These are phyloP conservation scores for Rana temporaria DNA, from an alignment of 2,113 vertebrate genomes.

Conservation along the genomic window DNA sequence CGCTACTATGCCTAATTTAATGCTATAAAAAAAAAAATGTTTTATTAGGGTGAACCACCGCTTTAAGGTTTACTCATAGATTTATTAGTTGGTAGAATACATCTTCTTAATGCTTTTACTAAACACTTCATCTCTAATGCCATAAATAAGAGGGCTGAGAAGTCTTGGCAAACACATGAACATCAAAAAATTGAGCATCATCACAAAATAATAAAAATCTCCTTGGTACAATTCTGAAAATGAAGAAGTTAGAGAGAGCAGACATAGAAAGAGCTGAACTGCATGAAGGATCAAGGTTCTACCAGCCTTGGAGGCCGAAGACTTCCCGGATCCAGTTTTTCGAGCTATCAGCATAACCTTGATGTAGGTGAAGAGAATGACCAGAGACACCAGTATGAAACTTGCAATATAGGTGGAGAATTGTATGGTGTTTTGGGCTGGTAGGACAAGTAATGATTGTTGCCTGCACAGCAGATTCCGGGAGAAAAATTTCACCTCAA, in stretches of 20 bases:
- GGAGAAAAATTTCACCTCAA: background rate
- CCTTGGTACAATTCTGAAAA: background rate
- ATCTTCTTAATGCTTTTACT: background rate
- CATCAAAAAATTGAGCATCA: background rate
- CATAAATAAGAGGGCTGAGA: constrained; percentile 51
- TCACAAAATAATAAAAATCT: background rate
- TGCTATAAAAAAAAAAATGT: no score
- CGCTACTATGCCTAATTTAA: no score
- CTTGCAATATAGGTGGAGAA: background rate
- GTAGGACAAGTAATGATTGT: background rate
- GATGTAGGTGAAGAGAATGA: constrained; percentile 47
- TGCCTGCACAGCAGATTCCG: background rate
- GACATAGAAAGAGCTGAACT: constrained; percentile 15
- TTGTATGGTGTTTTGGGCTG: background rate
- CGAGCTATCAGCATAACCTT: constrained; percentile 12
- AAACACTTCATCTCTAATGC: constrained; percentile 26
- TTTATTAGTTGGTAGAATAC: no score
- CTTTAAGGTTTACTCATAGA: no score
- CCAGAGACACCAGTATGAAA: constrained; percentile 7
- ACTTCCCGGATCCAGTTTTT: background rate
- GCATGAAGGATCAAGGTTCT: constrained; percentile 30
- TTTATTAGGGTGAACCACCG: no score
- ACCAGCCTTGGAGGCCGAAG: constrained; percentile 24
- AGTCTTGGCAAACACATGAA: constrained; percentile 31
- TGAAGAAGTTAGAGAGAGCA: background rate